phyloP scores from a whole-genome alignment of 1,140 invertebrate genomes.

The Macrotrachela quadricornifera region DNA sequence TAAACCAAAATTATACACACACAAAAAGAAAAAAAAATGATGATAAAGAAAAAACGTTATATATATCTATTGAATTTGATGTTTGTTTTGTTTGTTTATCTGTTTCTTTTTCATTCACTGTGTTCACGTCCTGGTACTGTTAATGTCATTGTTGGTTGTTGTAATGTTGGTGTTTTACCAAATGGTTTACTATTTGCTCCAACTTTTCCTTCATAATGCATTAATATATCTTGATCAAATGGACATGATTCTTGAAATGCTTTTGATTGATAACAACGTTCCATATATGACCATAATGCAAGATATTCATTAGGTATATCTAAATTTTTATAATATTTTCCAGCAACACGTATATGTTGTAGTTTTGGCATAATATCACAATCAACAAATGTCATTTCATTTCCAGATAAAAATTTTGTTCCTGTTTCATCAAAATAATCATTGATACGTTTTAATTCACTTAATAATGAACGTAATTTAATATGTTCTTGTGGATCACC shows the following conservation, averaged over 20 bases:
- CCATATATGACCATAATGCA: constrained; percentile 77
- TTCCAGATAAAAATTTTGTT: constrained; percentile 76
- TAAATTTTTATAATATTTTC: constrained; percentile 62
- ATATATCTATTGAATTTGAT: too few relatives aligned
- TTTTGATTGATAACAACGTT: constrained; percentile 80
- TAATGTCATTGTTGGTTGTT: not conserved
- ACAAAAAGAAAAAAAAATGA: too few relatives aligned
- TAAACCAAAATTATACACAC: too few relatives aligned
- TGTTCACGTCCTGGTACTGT: not conserved
- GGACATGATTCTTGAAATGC: constrained; percentile 85
- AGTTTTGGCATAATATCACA: constrained; percentile 93
- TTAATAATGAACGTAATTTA: constrained; percentile 15
- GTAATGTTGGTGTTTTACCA: constrained; percentile 8
- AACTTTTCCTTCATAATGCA: constrained; percentile 57
- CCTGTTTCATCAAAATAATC: constrained; percentile 34
- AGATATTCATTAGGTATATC: constrained; percentile 62
- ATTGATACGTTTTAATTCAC: constrained; percentile 16
- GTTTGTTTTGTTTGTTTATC: too few relatives aligned
- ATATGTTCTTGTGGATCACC: not conserved
- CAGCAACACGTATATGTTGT: constrained; percentile 91
- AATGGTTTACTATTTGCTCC: not conserved
- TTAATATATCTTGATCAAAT: constrained; percentile 88
- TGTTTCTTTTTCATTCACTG: too few relatives aligned
- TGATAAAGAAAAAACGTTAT: too few relatives aligned
- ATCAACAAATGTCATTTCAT: constrained; percentile 94